Percentiles rank a stretch among this genome's conserved stretches.
Conservation (phyloP, 1,140 invertebrate species). For the Parasteatoda tepidariorum region DNA sequence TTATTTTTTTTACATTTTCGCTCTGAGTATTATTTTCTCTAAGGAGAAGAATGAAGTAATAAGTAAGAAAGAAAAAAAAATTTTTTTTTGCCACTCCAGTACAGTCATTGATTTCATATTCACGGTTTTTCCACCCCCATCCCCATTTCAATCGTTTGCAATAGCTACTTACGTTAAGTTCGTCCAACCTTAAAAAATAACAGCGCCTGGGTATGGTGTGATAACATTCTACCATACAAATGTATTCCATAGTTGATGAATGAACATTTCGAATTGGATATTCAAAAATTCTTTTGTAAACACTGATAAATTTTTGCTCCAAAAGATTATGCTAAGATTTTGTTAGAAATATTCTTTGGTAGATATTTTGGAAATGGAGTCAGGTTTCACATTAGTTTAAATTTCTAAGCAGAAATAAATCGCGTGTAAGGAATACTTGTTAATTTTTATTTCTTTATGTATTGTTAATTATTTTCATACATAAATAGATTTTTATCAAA, state of each 20-base stretch:
- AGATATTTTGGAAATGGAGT: too few species aligned
- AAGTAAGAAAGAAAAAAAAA: slow-evolving; percentile 1
- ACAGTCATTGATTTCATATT: slow-evolving; percentile 53
- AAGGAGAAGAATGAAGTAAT: slow-evolving; percentile 2
- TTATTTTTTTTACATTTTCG: slow-evolving; percentile 17
- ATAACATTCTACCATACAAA: not conserved
- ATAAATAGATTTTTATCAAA: too few species aligned
- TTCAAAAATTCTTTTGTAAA: too few species aligned
- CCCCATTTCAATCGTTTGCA: not conserved
- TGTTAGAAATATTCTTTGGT: too few species aligned
- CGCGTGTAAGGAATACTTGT: too few species aligned
- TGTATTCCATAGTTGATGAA: not conserved
- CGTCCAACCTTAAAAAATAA: slow-evolving; percentile 32
- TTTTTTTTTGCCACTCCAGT: not conserved
- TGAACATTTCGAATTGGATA: not conserved
- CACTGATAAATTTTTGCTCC: too few species aligned
- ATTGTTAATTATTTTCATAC: too few species aligned
- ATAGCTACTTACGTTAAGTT: not conserved
- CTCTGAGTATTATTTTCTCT: slow-evolving; percentile 6
- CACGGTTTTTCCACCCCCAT: not conserved
- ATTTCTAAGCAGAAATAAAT: too few species aligned
- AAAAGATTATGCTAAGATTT: too few species aligned
- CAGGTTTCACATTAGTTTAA: too few species aligned
- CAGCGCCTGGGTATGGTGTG: slow-evolving; percentile 32
- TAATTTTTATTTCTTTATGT: too few species aligned